Conservation (phyloP, 2,888 invertebrate species). For the Zaprionus bogoriensis region DNA sequence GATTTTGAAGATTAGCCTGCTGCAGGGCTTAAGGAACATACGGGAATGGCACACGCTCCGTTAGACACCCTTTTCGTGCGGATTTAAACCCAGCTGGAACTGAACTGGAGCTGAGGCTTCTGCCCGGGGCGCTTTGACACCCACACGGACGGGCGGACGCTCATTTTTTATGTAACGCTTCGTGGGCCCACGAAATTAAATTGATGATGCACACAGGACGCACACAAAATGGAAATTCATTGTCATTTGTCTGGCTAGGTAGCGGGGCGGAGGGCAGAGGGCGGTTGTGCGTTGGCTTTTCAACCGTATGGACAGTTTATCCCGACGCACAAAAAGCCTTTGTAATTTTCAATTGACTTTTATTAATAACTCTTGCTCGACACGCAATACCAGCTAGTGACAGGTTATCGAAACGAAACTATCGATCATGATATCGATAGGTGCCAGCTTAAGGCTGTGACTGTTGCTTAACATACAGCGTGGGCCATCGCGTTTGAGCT, state of each 20-base stretch:
- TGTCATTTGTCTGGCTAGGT: conserved; percentile 34
- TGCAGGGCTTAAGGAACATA: conserved; percentile 62
- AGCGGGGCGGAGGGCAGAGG: background rate
- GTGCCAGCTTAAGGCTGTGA: no score
- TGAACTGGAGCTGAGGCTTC: background rate
- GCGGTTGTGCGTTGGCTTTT: conserved; percentile 3
- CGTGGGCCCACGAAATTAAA: conserved; percentile 72
- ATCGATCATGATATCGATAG: no score
- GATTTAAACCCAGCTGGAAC: conserved; percentile 29
- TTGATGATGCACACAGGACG: conserved; percentile 62
- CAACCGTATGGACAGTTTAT: conserved; percentile 38
- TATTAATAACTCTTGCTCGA: conserved; percentile 65
- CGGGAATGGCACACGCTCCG: conserved; percentile 67
- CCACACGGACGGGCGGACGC: conserved; percentile 48
- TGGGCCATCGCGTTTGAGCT: no score
- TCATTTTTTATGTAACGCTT: conserved; percentile 74
- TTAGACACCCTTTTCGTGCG: conserved; percentile 65
- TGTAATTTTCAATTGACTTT: conserved; percentile 71
- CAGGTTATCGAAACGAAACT: no score
- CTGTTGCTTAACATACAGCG: no score
- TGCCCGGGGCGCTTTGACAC: conserved; percentile 50
- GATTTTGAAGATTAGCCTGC: conserved; percentile 76
- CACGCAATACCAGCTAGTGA: no score
- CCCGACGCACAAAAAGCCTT: conserved; percentile 42
- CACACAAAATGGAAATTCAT: conserved; percentile 62